Base-by-base conservation (phyloP, 2,797 vertebrate genomes). In the Ptychadena robeensis region DNA sequence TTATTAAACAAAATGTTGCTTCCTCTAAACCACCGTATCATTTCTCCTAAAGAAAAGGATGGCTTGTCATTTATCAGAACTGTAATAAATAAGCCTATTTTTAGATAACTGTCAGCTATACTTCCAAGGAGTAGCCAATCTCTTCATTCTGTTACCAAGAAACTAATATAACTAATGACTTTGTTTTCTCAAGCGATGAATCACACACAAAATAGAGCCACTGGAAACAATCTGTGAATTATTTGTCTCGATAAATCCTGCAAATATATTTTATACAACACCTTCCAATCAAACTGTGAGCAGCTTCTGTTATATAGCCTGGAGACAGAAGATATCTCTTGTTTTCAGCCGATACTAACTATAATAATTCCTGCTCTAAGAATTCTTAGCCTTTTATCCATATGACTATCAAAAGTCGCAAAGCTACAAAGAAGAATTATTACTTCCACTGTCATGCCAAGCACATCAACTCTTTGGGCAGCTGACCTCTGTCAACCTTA, bases 241-340 rank as follows among this genome's bases (percentile, higher is more conserved):
- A 77, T 82, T 65, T 82, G 72, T 75, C 48, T 69, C 73, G 64
- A 85, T 80, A 80, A 80, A 75, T 64, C 65, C 71, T 85, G 65
- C 30, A 75, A 85, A 80, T 85, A 85, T 57, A 80, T 80, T 69
- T 84, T 80, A 69, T 64, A 64, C 35, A 75, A 74, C 76, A 84
- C 70, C 53, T 74, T 64, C 82, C 65, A 70, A 85, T 75, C 61
- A 80, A 70, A 80, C 34, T 27, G 48, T 57, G 71, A 81, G 25
- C 6, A 80, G 78, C 35, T 85, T 67, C 35, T 76, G 73, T 76
- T 76, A 72, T 85, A 65, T 85, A 64, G 83, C 78, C 78, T 12
- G 31, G 31, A 75, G 73, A 65, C 27, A 76, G 31, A 32, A 44
- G 64, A 80, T 74, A 75, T 79, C 40, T 68, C 69, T 80, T 67